A percentile compares a stretch with the other conserved stretches of the same genome.
Conservation (phyloP, 1,140 invertebrate genomes). For the Tribolium castaneum region DNA sequence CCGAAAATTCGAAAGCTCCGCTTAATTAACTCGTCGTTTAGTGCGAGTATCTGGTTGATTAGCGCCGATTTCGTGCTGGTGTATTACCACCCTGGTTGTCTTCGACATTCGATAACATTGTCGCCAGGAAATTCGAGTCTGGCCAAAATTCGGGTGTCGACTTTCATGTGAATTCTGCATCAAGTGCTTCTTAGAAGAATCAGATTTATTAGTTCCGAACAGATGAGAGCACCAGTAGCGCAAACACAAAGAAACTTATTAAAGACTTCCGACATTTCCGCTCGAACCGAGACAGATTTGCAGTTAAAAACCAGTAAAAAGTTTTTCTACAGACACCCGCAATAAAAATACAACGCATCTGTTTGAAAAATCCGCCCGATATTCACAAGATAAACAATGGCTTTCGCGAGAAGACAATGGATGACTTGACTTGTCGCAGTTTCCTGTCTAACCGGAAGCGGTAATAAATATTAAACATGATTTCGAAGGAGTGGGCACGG, state of each 20-base stretch:
- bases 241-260: constrained; percentile 10
- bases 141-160: constrained; percentile 22
- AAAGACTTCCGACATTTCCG: constrained; percentile 25
- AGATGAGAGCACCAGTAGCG: neutral
- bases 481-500: constrained; percentile 21
- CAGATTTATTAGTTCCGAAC: constrained; percentile 18
- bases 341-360: constrained; percentile 24
- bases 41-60: neutral
- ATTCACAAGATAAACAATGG: constrained; percentile 26
- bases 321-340: neutral
- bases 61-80: neutral
- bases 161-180: constrained; percentile 29
- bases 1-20: neutral
- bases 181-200: constrained; percentile 12
- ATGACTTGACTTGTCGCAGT: constrained; percentile 18
- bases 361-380: constrained; percentile 32
- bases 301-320: constrained; percentile 29
- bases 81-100: constrained; percentile 2
- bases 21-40: neutral
- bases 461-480: constrained; percentile 35
- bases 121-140: constrained; percentile 33
- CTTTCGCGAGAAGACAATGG: constrained; percentile 33
- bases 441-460: constrained; percentile 32
- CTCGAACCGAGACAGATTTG: constrained; percentile 13
- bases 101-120: constrained; percentile 13